Percentiles rank a stretch among this genome's conserved stretches.
Conservation (phyloP, 2,113 vertebrate genomes). For the Sylvicapra grimmia region DNA sequence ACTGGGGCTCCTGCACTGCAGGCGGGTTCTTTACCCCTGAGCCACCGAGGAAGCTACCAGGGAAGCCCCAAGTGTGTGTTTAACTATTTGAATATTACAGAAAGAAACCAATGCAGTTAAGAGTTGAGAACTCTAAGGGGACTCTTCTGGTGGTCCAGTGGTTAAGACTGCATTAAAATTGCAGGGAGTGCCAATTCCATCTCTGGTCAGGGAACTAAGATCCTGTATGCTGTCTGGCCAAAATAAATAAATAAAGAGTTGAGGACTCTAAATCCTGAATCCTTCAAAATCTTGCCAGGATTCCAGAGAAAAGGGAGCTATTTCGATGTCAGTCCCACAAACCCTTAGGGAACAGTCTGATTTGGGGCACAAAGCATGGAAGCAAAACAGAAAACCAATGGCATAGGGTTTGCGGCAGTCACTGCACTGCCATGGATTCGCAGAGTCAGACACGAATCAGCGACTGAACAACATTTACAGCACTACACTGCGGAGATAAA, state of each 20-base stretch:
- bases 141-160: not conserved
- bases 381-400: constrained; percentile 1
- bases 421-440: not conserved
- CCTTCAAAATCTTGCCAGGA: not conserved
- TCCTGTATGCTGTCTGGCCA: not conserved
- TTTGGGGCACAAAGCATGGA: not conserved
- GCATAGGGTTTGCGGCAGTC: not conserved
- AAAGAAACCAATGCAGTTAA: not conserved
- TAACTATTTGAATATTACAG: not conserved
- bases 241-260: not conserved
- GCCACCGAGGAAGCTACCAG: not conserved
- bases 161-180: not conserved
- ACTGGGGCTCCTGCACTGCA: not conserved
- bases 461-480: not conserved
- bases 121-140: not conserved
- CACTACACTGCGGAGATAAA: not conserved
- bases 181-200: not conserved
- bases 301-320: not conserved
- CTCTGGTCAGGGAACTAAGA: not conserved
- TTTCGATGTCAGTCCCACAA: not conserved
- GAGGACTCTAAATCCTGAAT: not conserved
- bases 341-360: not conserved
- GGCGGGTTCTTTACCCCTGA: not conserved
- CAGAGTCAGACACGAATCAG: not conserved
- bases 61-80: not conserved